A percentile compares a stretch with the other conserved stretches of the same genome.
These are phyloP conservation scores for Pseudomyrmex pallidus DNA, from an alignment of 1,140 invertebrate species.

Conservation along the genomic window DNA sequence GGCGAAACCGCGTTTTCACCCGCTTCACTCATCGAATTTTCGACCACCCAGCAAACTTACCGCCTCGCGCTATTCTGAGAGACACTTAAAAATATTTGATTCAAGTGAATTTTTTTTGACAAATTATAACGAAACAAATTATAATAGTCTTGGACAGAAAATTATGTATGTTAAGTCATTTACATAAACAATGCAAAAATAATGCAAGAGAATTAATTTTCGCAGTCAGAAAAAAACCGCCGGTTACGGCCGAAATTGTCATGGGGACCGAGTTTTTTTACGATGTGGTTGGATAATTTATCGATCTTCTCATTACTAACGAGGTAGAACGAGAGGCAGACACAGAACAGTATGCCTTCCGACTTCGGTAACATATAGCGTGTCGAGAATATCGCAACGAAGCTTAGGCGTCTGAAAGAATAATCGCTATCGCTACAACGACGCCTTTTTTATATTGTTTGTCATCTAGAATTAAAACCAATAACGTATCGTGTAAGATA, in stretches of 20 bases:
- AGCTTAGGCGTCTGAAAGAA: constrained; percentile 55
- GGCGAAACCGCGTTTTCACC: constrained; percentile 26
- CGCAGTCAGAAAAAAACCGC: not conserved
- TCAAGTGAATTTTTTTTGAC: not conserved
- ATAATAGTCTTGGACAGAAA: not conserved
- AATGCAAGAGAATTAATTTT: constrained; percentile 38
- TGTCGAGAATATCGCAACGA: constrained; percentile 60
- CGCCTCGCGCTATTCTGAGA: not conserved
- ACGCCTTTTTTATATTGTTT: constrained; percentile 52
- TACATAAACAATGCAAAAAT: constrained; percentile 60
- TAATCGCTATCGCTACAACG: constrained; percentile 62
- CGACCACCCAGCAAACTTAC: constrained; percentile 52
- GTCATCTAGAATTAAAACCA: constrained; percentile 48
- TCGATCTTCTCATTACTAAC: constrained; percentile 55
- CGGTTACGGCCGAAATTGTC: constrained; percentile 11
- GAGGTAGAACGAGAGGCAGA: constrained; percentile 17
- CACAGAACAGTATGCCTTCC: not conserved
- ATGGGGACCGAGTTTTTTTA: constrained; percentile 3
- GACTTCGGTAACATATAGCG: constrained; percentile 56
- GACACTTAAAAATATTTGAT: constrained; percentile 1
- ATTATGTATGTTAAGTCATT: constrained; percentile 25
- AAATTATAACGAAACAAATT: constrained; percentile 56
- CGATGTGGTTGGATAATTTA: constrained; percentile 26
- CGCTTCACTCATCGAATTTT: not conserved
- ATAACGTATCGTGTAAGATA: constrained; percentile 56